Evolutionary conservation across 1,140 invertebrate species (phyloP).

Genomic region (Nomia melanderi): DNA sequence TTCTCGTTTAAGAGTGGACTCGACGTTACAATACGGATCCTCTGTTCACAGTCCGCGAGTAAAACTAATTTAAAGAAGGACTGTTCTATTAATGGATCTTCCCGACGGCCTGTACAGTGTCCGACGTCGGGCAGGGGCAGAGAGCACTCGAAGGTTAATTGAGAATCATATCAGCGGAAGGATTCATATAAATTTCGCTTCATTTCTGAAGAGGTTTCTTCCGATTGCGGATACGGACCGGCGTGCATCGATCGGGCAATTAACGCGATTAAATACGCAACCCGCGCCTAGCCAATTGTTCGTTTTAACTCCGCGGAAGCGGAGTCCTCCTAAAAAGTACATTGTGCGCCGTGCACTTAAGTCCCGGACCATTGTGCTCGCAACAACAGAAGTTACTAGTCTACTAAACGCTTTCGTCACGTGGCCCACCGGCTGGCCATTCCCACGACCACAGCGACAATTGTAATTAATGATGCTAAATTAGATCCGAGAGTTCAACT

Average conservation of each 20-base stretch:
- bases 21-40: too few species aligned
- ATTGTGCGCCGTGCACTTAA: slow-evolving; percentile 5
- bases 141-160: background rate
- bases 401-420: slow-evolving; percentile 40
- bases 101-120: background rate
- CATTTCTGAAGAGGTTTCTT: too few species aligned
- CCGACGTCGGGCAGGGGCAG: background rate
- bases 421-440: slow-evolving; percentile 29
- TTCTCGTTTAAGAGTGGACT: too few species aligned
- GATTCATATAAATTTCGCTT: too few species aligned
- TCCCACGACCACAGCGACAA: slow-evolving; percentile 54
- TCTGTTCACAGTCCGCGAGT: too few species aligned
- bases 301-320: background rate
- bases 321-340: slow-evolving; percentile 14
- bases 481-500: slow-evolving; percentile 55
- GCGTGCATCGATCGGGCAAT: slow-evolving; percentile 7
- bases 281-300: slow-evolving; percentile 1
- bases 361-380: slow-evolving; percentile 39
- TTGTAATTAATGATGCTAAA: slow-evolving; percentile 63
- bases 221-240: too few species aligned
- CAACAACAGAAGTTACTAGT: slow-evolving; percentile 46
- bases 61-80: too few species aligned
- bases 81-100: too few species aligned
- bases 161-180: background rate
- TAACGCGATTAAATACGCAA: background rate